These are phyloP conservation scores for Paradoxurus hermaphroditus DNA, from an alignment of 2,113 vertebrate species.

Conservation along the genomic window DNA sequence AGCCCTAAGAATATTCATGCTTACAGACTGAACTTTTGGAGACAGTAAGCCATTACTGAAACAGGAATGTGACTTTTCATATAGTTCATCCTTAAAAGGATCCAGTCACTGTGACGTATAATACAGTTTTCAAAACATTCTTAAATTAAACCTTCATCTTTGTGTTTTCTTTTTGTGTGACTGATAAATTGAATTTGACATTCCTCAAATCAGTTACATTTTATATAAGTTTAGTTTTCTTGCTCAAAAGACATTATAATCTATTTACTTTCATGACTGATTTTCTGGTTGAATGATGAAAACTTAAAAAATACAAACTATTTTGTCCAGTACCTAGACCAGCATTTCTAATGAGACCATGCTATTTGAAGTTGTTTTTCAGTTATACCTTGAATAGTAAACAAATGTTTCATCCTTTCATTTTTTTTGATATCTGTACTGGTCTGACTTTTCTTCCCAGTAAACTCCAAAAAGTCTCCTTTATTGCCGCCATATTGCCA, in stretches of 20 bases:
- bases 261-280: conserved; percentile 43
- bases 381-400: neutral
- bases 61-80: neutral
- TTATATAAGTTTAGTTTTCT: neutral
- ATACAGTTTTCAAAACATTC: conserved; percentile 13
- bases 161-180: neutral
- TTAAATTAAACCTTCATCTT: conserved; percentile 34
- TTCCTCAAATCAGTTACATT: conserved; percentile 41
- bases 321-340: neutral
- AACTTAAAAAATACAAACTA: neutral
- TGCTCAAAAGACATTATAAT: neutral
- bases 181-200: neutral
- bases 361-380: conserved; percentile 23
- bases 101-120: neutral
- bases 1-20: neutral
- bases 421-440: neutral
- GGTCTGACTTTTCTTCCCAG: neutral
- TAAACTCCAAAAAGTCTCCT: neutral
- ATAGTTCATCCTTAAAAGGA: neutral
- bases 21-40: neutral
- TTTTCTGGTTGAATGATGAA: conserved; percentile 10
- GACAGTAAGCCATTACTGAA: neutral
- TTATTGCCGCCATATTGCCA: neutral
- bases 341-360: neutral
- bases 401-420: neutral